Evolutionary conservation across 2,797 vertebrate species (phyloP), one percentile per base, ranked within the genome.

Genomic region (Vespertilio murinus): DNA sequence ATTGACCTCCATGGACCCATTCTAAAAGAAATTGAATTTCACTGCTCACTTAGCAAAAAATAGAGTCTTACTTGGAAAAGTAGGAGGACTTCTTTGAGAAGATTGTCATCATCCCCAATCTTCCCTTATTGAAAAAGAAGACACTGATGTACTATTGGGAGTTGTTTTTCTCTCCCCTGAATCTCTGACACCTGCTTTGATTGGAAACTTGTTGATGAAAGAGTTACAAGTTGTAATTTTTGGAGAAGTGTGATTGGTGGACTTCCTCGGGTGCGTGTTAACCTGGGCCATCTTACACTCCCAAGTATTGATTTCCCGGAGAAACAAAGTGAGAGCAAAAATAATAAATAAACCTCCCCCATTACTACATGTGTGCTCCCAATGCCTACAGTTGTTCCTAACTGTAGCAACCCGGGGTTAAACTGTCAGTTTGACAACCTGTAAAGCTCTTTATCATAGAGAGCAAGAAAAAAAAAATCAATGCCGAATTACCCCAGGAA

Each of bases 391-490:
- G 20, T 82, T 40, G 90, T 93, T 93, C 47, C 92, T 95, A 83
- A 83, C 79, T 95, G 11, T 82, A 88, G 70, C 64, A 64, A 65
- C 87, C 14, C 54, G 98, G 49, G 98, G 98, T 99, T 99, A 98
- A 98, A 98, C 97, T 98, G 98, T 98, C 98, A 97, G 97, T 98
- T 98, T 98, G 98, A 98, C 98, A 98, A 98, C 98, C 98, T 98
- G 94, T 97, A 98, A 99, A 99, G 98, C 98, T 97, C 95, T 97
- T 97, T 98, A 98, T 98, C 98, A 97, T 98, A 98, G 98, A 98
- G 98, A 98, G 98, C 98, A 97, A 98, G 98, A 98, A 98, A 42
- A 99, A 98, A 98, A 42, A 99, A 99, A 99, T 99, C 99, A 98
- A 99, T 99, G 98, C 98, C 97, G 97, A 97, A 98, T 98, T 98